Evolutionary conservation across 2,888 invertebrate genomes (phyloP).

Genomic region (Lottia scabra): DNA sequence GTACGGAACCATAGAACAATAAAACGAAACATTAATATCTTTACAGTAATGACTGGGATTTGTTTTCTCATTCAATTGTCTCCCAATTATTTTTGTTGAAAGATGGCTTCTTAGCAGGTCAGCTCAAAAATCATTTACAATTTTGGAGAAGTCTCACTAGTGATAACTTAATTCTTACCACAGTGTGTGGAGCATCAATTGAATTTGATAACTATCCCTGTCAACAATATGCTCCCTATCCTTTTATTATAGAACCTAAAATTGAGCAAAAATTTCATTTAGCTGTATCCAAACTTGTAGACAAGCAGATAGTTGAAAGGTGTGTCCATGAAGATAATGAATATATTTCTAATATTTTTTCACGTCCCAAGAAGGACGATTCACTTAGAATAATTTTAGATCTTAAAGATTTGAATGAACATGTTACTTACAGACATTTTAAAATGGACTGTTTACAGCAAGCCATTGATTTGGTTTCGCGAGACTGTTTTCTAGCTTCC

Average conservation of each 20-base stretch:
- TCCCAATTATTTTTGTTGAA: no score
- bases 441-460: slow-evolving; percentile 33
- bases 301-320: not conserved
- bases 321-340: not conserved
- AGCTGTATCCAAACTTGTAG: not conserved
- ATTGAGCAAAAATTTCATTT: not conserved
- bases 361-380: not conserved
- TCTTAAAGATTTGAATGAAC: slow-evolving; percentile 26
- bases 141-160: not conserved
- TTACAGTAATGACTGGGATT: no score
- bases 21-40: no score
- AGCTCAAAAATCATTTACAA: not conserved
- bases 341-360: slow-evolving; percentile 7
- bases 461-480: slow-evolving; percentile 14
- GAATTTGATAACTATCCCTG: not conserved
- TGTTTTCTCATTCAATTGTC: no score
- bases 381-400: slow-evolving; percentile 7
- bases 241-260: not conserved
- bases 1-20: no score
- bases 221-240: not conserved
- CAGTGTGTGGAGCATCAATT: not conserved
- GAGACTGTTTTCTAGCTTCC: slow-evolving; percentile 7
- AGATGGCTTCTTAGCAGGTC: not conserved
- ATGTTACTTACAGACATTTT: slow-evolving; percentile 27
- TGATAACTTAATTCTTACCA: not conserved